Conservation (phyloP, 2,113 vertebrate genomes). For the Chrysemys picta region DNA sequence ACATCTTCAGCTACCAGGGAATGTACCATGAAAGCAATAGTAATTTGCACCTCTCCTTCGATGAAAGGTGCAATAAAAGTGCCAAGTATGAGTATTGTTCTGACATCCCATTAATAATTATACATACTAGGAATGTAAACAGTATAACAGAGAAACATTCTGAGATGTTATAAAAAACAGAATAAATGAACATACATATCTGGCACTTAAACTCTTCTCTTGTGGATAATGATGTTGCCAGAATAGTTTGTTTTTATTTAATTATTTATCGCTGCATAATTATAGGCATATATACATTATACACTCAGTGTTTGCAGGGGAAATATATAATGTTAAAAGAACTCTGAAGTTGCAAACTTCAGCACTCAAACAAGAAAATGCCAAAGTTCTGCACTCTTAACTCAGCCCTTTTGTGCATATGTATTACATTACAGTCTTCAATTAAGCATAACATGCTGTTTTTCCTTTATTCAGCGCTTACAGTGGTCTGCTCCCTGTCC, state of each 20-base stretch:
- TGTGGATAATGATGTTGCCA: not conserved
- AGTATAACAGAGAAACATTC: not conserved
- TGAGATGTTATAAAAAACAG: not conserved
- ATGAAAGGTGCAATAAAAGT: not conserved
- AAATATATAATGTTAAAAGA: not conserved
- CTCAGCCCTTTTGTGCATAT: rapidly evolving
- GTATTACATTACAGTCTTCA: not conserved
- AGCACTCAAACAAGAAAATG: not conserved
- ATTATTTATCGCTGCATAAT: too few relatives aligned
- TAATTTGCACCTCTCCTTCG: too few relatives aligned
- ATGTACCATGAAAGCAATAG: too few relatives aligned
- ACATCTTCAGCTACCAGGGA: too few relatives aligned
- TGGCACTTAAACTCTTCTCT: not conserved
- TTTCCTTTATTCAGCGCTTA: not conserved
- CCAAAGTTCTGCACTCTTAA: not conserved
- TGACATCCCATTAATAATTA: not conserved
- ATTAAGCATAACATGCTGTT: not conserved
- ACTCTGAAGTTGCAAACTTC: not conserved
- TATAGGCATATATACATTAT: too few relatives aligned
- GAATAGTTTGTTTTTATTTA: too few relatives aligned
- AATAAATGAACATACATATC: not conserved
- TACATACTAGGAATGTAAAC: not conserved
- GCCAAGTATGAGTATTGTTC: not conserved
- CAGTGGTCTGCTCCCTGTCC: not conserved
- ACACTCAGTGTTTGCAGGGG: not conserved